Base-by-base conservation (phyloP, 2,888 invertebrate genomes). In the Melanophora roralis region DNA sequence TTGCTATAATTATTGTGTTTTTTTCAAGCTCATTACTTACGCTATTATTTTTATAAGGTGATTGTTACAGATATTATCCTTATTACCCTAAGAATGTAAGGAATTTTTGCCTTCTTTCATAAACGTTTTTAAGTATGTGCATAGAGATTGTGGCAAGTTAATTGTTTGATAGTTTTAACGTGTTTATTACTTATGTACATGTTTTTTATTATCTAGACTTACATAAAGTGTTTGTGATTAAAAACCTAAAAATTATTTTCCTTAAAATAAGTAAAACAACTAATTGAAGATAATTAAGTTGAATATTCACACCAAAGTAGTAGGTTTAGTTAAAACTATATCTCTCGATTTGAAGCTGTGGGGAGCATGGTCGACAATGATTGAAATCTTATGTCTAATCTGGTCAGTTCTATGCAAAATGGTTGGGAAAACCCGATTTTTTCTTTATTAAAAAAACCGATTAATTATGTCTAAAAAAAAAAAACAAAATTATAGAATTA, bases 161-260 rank as follows among this genome's bases (percentile, higher is more conserved):
- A 9, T 19, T 53, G 0, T 40, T 72, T 67, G 67, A 62, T 72
- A 34, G 40, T 34, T 78, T 67, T 62, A 14, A 47, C 19, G 9
- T 47, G n/a, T 16, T 53, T 27, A 27, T 27, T 27, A 6, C 27
- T 27, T 27, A 59, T 59, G 47, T 27, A 6, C 27, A 6, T 5
- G 43, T 59, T 71, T 64, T 49, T 49, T 62, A 76, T 68, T 59
- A 69, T 59, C 32, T 69, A 74, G 65, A 74, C 74, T 74, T n/a
- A n/a, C n/a, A n/a, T n/a, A n/a, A n/a, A 65, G 51, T 65, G 40
- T 57, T 74, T 69, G 16, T 3, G 53, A 62, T 72, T 72, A 72
- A 53, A 62, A 34, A 53, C 14, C 7, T 23, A 23, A 59, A 45
- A n/a, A n/a, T n/a, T n/a, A n/a, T n/a, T n/a, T n/a, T n/a, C n/a